phyloP scores from a whole-genome alignment of 2,797 vertebrate species.

The Leptodactylus fallax region DNA sequence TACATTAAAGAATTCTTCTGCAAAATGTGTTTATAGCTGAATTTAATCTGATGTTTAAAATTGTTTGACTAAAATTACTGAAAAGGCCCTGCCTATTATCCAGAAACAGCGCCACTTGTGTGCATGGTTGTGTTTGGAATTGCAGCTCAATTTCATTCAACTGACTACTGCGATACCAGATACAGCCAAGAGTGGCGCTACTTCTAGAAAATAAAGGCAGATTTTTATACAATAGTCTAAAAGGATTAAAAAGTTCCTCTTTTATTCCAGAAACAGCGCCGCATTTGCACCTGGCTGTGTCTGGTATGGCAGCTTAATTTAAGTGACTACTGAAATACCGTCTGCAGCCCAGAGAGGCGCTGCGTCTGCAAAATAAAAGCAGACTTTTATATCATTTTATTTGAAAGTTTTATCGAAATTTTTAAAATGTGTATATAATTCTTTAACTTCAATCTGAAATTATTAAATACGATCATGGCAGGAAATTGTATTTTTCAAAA shows the following conservation, averaged over 20 bases:
- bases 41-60: not conserved
- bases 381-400: no score
- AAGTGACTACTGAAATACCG: not conserved
- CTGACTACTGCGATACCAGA: no score
- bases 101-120: not conserved
- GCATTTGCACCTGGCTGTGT: no score
- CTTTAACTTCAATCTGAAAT: not conserved
- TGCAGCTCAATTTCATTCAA: not conserved
- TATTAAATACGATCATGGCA: not conserved
- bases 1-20: no score
- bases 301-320: not conserved
- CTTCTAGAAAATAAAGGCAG: no score
- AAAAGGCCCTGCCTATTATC: not conserved
- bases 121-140: not conserved
- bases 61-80: not conserved
- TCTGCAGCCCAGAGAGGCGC: not conserved
- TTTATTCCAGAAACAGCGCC: no score
- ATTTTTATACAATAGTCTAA: no score
- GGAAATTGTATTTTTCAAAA: not conserved
- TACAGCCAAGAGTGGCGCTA: no score
- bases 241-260: no score
- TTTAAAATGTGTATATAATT: not conserved
- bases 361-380: not conserved
- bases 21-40: no score
- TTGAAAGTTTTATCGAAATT: no score